phyloP scores from a whole-genome alignment of 1,140 invertebrate species.

The Drosophila neocordata region DNA sequence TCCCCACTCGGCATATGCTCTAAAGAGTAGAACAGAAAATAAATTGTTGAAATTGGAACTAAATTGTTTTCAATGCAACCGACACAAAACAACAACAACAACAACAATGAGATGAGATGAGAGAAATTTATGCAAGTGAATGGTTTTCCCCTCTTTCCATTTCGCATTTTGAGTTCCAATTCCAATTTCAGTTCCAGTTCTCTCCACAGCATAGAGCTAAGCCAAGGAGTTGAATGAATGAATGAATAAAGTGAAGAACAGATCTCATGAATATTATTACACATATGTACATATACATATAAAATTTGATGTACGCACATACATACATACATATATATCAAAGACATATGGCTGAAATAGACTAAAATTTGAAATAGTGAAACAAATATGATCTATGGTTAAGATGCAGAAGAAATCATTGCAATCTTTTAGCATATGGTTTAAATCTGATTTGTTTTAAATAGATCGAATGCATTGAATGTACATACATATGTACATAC shows the following conservation, averaged over 20 bases:
- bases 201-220: neutral
- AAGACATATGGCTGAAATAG: neutral
- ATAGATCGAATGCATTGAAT: too few species aligned
- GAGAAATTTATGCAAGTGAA: conserved; percentile 71
- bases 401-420: neutral
- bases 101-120: conserved; percentile 18
- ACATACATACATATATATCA: neutral
- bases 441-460: too few species aligned
- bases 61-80: conserved; percentile 79
- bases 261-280: neutral
- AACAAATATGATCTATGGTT: neutral
- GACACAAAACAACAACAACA: conserved; percentile 26
- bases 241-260: neutral
- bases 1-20: conserved; percentile 22
- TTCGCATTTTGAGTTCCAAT: conserved; percentile 20
- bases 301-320: neutral
- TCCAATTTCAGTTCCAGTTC: neutral
- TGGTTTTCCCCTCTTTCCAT: conserved; percentile 52
- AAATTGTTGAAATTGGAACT: conserved; percentile 77
- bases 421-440: neutral
- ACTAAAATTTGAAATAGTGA: neutral
- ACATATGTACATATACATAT: neutral
- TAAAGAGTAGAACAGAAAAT: conserved; percentile 46
- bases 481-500: too few species aligned
- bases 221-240: neutral